These are phyloP conservation scores for Cheilosia vernalis DNA, from an alignment of 2,888 invertebrate species.

Conservation along the genomic window DNA sequence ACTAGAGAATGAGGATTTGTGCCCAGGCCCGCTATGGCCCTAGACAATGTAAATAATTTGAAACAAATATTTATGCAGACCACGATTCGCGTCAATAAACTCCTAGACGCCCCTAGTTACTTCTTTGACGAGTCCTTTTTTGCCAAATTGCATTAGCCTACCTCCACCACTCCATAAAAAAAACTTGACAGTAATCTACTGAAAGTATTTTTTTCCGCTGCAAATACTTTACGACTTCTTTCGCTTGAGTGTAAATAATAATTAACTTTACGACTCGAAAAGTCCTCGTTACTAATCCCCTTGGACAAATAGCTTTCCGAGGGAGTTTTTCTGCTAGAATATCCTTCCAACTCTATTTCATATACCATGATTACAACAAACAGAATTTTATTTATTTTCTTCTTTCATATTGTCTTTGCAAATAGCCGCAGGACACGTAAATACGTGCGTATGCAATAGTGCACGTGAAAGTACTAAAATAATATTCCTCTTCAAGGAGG, in stretches of 20 bases:
- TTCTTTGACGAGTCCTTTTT: too few species aligned
- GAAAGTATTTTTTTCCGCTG: not conserved
- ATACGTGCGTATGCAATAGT: conserved; percentile 61
- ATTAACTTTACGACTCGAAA: conserved; percentile 36
- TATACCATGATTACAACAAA: conserved; percentile 26
- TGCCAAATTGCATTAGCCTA: too few species aligned
- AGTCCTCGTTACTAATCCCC: conserved; percentile 1
- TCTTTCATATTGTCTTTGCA: conserved; percentile 35
- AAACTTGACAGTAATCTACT: not conserved
- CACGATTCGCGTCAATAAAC: too few species aligned
- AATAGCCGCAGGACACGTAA: conserved; percentile 18
- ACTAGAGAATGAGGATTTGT: too few species aligned
- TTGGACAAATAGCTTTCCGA: conserved; percentile 5
- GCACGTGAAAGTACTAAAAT: conserved; percentile 61
- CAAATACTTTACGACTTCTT: not conserved
- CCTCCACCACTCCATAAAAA: not conserved
- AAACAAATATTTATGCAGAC: too few species aligned
- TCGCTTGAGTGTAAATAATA: conserved; percentile 20
- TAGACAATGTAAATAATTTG: too few species aligned
- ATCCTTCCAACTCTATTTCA: not conserved
- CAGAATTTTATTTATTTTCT: conserved; percentile 42
- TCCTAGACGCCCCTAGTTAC: too few species aligned
- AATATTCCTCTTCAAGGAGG: conserved; percentile 42
- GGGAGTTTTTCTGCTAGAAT: not conserved
- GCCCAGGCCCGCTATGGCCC: too few species aligned